phyloP scores from a whole-genome alignment of 2,113 vertebrate genomes.

The Clarias gariepinus region DNA sequence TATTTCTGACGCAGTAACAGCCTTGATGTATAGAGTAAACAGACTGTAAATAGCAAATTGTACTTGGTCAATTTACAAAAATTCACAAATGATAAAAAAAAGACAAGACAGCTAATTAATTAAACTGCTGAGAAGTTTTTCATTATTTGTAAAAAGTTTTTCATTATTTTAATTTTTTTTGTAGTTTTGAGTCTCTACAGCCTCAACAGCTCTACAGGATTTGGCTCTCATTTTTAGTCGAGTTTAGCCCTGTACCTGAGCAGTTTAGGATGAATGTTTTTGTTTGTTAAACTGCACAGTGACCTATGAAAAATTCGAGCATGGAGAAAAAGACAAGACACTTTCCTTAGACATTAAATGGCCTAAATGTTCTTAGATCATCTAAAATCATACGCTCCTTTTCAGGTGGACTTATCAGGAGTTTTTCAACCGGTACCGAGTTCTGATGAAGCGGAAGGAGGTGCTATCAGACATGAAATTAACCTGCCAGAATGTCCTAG shows the following conservation, averaged over 20 bases:
- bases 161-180: no score
- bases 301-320: no score
- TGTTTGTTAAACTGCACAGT: no score
- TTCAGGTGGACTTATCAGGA: constrained; percentile 96
- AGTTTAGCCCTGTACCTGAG: no score
- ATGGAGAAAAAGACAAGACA: no score
- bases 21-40: no score
- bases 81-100: neutral
- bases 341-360: neutral
- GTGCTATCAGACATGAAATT: constrained; percentile 85
- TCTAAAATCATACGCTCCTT: neutral
- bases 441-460: constrained; percentile 93
- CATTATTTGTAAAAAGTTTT: neutral
- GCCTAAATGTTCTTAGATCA: neutral
- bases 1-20: neutral
- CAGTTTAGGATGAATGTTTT: no score
- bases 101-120: neutral
- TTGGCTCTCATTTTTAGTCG: no score
- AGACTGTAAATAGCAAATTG: neutral
- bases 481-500: constrained; percentile 88
- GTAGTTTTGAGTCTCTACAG: no score
- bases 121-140: neutral
- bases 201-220: no score
- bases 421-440: constrained; percentile 92
- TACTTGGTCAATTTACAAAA: neutral